Base-by-base conservation (phyloP, 2,797 vertebrate species). In the Rhadinocentrus ornatus region DNA sequence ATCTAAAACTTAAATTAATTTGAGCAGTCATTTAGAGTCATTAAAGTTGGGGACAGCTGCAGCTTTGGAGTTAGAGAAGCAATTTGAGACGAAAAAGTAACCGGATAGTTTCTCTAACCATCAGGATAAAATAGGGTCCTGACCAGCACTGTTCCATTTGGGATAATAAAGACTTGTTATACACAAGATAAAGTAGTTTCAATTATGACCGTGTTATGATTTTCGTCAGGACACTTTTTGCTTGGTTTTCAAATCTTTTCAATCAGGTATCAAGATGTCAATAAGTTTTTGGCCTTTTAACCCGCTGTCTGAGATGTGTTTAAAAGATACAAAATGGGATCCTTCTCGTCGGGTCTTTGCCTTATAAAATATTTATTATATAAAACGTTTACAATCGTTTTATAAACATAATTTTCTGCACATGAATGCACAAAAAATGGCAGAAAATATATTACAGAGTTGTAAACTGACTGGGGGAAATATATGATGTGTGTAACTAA, bases 221-320 rank as follows among this genome's bases (percentile, higher is more conserved):
- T 46, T 31, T 44, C 31, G 3, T 46, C 0, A 24, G 15, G 15
- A 26, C 29, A 27, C 15, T 6, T 29, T 29, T 55, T 16, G 26
- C n/a, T 50, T 22, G 10, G 24, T 27, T 26, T 53, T 22, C 35
- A 62, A 32, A 10, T 44, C 48, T 39, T 26, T 50, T 27, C 6
- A 22, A 13, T 44, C 3, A 32, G 20, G 2, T 29, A 22, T 32
- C 2, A 64, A 31, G 20, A 39, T 8, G 3, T 50, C 44, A 37
- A 18, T 44, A 63, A 29, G n/a, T 35, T 41, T 73, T 73, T 37
- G 50, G 13, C 1, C 15, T 52, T 66, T 62, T 48, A 46, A 32
- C 15, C 18, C 15, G 16, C 0, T 62, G 5, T 22, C 10, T 41
- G 35, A 60, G 37, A 4, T 48, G 18, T 50, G 4, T 13, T 11